phyloP scores from a whole-genome alignment of 2,797 vertebrate genomes.

The Todus mexicanus region DNA sequence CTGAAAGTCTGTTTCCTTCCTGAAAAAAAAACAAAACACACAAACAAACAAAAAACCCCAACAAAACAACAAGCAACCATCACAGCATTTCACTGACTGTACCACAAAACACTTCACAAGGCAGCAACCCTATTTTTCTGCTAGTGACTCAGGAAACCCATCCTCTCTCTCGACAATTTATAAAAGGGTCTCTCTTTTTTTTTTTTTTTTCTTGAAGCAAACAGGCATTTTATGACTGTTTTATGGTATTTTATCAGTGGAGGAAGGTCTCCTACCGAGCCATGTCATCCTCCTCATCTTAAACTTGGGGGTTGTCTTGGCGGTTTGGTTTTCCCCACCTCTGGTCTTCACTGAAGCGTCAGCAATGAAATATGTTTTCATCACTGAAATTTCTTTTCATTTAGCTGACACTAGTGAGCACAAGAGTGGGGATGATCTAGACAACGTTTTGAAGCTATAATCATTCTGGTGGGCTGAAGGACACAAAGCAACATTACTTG shows the following conservation, averaged over 20 bases:
- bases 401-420: neutral
- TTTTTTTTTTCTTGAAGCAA: neutral
- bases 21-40: neutral
- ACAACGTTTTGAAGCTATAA: neutral
- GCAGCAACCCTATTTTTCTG: neutral
- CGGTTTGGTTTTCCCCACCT: neutral
- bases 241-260: no score
- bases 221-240: neutral
- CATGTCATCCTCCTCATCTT: neutral
- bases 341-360: neutral
- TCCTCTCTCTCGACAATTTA: neutral
- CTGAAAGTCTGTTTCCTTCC: neutral
- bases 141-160: neutral
- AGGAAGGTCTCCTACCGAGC: neutral
- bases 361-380: accelerated
- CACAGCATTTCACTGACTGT: neutral
- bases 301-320: neutral
- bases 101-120: neutral
- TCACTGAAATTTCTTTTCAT: neutral
- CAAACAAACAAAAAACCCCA: neutral
- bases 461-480: neutral
- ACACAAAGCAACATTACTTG: neutral
- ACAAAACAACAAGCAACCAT: neutral
- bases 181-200: neutral
- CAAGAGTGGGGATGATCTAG: neutral